These are phyloP conservation scores for Choreutis nemorana DNA, from an alignment of 2,888 invertebrate species.

Conservation along the genomic window DNA sequence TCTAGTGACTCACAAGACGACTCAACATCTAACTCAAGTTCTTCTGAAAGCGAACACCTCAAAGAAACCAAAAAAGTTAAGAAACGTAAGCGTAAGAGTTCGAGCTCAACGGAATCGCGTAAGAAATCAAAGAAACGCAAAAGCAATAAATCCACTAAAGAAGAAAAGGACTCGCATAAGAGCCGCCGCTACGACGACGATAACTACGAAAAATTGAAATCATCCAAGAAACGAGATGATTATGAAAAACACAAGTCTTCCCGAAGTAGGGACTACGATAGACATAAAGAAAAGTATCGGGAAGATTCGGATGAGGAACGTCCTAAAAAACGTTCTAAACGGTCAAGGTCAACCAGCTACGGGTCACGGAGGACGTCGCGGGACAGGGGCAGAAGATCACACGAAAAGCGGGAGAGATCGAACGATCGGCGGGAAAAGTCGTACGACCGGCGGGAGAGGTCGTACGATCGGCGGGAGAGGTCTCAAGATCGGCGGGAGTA, in stretches of 20 bases:
- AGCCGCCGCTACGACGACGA: slow-evolving; percentile 35
- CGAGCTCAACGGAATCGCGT: slow-evolving; percentile 34
- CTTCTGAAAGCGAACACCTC: slow-evolving; percentile 31
- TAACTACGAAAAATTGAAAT: slow-evolving; percentile 21
- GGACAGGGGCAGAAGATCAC: slow-evolving; percentile 15
- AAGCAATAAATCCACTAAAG: slow-evolving; percentile 26
- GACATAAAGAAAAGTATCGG: slow-evolving; percentile 35
- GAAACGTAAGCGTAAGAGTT: slow-evolving; percentile 41
- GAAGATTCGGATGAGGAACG: slow-evolving; percentile 46
- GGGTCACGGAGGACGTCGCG: slow-evolving; percentile 35
- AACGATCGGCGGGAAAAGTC: slow-evolving; percentile 21
- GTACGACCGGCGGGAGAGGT: slow-evolving; percentile 22
- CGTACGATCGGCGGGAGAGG: slow-evolving; percentile 28
- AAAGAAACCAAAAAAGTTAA: slow-evolving; percentile 28
- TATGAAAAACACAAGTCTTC: slow-evolving; percentile 36
- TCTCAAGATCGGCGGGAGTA: slow-evolving; percentile 24
- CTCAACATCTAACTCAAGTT: slow-evolving; percentile 31
- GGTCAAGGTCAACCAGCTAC: slow-evolving; percentile 44
- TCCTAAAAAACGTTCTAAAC: slow-evolving; percentile 33
- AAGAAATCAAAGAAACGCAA: slow-evolving; percentile 36
- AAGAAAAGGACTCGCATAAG: slow-evolving; percentile 25
- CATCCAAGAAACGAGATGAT: slow-evolving; percentile 33
- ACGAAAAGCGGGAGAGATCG: slow-evolving; percentile 29
- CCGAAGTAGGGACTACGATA: slow-evolving; percentile 36
- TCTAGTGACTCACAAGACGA: slow-evolving; percentile 48